phyloP scores from a whole-genome alignment of 2,888 invertebrate genomes.

The Erebia palarica region DNA sequence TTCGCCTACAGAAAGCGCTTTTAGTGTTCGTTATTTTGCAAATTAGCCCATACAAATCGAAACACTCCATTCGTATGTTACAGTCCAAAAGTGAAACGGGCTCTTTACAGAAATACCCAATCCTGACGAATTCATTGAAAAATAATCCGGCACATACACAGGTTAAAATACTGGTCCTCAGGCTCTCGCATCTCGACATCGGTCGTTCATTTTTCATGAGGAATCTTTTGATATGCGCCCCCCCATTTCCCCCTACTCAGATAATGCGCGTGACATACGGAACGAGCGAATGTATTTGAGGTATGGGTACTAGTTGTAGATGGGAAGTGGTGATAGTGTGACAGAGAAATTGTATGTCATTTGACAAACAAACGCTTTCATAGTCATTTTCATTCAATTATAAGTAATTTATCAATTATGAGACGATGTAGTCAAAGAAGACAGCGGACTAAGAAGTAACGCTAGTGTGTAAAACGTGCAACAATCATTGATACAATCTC shows the following conservation, averaged over 20 bases:
- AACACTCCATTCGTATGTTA: conserved; percentile 25
- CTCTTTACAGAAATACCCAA: conserved; percentile 31
- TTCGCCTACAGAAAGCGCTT: conserved; percentile 6
- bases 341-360: too few relatives aligned
- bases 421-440: too few relatives aligned
- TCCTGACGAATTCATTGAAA: conserved; percentile 50
- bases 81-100: conserved; percentile 20
- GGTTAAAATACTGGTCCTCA: conserved; percentile 54
- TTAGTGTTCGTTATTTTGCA: conserved; percentile 15
- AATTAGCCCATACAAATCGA: conserved; percentile 28
- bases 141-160: conserved; percentile 54
- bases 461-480: too few relatives aligned
- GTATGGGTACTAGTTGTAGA: neutral
- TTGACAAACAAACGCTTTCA: too few relatives aligned
- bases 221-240: conserved; percentile 75
- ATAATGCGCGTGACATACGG: conserved; percentile 61
- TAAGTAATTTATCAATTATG: too few relatives aligned
- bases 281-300: neutral
- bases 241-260: conserved; percentile 54
- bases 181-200: conserved; percentile 63
- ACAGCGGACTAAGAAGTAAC: too few relatives aligned
- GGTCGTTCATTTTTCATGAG: conserved; percentile 78
- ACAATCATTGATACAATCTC: too few relatives aligned
- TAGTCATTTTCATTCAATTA: too few relatives aligned
- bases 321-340: too few relatives aligned